Base-by-base conservation (phyloP, 2,888 invertebrate species). In the Caenorhabditis panamensis region DNA sequence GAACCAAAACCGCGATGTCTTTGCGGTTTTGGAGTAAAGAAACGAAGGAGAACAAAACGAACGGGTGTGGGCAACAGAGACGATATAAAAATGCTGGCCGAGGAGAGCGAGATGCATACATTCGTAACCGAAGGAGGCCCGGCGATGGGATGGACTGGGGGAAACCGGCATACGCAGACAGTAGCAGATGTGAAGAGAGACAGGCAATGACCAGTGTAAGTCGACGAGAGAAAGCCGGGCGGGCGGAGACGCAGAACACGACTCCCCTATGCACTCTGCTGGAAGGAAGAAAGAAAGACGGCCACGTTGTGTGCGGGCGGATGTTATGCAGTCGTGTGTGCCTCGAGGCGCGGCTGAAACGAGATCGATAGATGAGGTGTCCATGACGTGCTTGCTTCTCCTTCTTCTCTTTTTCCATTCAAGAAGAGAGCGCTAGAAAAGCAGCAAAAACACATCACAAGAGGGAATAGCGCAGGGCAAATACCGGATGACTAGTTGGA, bases 211-310 rank as follows among this genome's bases (percentile, higher is more conserved):
- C 41, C 41, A 41, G 41, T 41, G 41, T 13, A 13, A 31, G 31
- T 31, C 31, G 9, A 4, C 13, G 41, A 41, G 41, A 41, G 41
- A 41, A 6, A 2, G 9, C 13, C 9, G 2, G 47, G 9, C 18
- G 47, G 47, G 0, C 0, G 56, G 18, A 66, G 41, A 54, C 54
- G 18, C 16, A 26, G 53, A 22, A 64, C 3, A 36, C 9, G 49
- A 41, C 41, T 63, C 51, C 49, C 37, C 44, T 49, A 31, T 63
- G 64, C 64, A 53, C 53, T 53, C 26, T 64, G 8, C n/a, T 53
- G 18, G 9, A 44, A 47, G 9, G 24, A 61, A 41, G 31, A 31
- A 31, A 31, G 31, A 31, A 44, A 16, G 36, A 31, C 26, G 9
- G 6, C 26, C 20, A 28, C 20, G 22, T 11, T 22, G 53, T 11